These are phyloP conservation scores for Euura lappo DNA, from an alignment of 1,140 invertebrate species.

Conservation along the genomic window DNA sequence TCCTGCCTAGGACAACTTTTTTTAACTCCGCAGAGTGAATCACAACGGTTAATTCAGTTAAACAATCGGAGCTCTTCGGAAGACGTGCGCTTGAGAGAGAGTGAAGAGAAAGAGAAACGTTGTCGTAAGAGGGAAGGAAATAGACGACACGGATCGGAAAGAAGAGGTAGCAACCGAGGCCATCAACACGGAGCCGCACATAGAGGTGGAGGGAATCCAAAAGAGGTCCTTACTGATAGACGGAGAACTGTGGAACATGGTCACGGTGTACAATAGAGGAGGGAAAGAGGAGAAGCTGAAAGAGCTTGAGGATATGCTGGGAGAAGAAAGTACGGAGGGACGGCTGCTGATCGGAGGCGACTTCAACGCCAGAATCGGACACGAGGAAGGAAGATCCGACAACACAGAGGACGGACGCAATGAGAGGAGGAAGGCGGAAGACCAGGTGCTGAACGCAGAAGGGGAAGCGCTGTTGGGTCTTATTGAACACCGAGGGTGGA, in stretches of 20 bases:
- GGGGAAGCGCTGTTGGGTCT: conserved; percentile 17
- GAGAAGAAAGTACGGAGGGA: conserved; percentile 5
- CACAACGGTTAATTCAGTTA: no score
- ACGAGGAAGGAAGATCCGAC: conserved; percentile 13
- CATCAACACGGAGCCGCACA: no score
- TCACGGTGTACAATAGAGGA: background rate
- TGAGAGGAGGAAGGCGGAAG: conserved; percentile 17
- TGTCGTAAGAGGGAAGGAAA: no score
- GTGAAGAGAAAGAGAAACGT: no score
- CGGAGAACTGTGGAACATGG: background rate
- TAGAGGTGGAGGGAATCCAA: background rate
- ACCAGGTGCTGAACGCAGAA: conserved; percentile 19
- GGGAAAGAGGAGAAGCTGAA: no score
- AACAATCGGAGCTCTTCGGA: no score
- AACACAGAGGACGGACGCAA: background rate
- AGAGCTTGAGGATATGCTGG: conserved; percentile 9
- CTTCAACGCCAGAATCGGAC: conserved; percentile 24
- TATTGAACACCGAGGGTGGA: conserved; percentile 24
- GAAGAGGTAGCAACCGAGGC: no score
- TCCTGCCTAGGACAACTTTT: no score
- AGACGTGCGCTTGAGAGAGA: no score
- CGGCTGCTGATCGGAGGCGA: background rate
- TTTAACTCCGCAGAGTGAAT: no score
- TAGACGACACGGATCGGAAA: no score
- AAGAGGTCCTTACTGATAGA: background rate